Evolutionary conservation across 2,888 invertebrate species (phyloP), one percentile per base, ranked within the genome.

Genomic region (Drosophila differens): DNA sequence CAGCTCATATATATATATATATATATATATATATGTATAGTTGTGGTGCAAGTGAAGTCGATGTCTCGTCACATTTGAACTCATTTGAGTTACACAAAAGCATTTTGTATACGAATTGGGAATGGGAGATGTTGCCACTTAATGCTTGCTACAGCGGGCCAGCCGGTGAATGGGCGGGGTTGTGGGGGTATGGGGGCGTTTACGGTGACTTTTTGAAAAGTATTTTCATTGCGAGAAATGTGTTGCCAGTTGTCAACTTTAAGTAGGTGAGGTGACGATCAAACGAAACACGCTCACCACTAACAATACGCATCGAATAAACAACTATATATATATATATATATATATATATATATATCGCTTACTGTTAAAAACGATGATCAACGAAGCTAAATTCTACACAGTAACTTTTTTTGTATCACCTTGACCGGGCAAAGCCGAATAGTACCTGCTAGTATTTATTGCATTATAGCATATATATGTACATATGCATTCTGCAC

Each of bases 51-150:
- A 76, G 70, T 77, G 55, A 63, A 66, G 55, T 59, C 62, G 52
- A 78, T 79, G 68, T 64, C 65, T 73, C 49, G 44, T 68, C 78
- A 71, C 68, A 81, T 68, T 79, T 79, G 72, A 79, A 72, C 79
- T 77, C 72, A 81, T 81, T 79, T 77, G 33, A 62, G 57, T 71
- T 76, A 57, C 71, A 71, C 65, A 76, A 81, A 68, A 76, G 52
- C 61, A 76, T 62, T 76, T 68, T 39, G 47, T 54, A 65, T 74
- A 41, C 28, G 52, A 60, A 69, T 64, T 74, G 41, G 19, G 22
- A 44, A 41, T 44, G 32, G n/a, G 30, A 60, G 47, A 70, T 44
- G 61, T 64, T 54, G 30, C 60, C 76, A 65, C 64, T 52, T 69
- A 75, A 41, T 47, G 75, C n/a, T 30, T 41, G 44, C 44, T 14